Conservation (phyloP, 2,888 invertebrate genomes). For the Parascotia fuliginaria region DNA sequence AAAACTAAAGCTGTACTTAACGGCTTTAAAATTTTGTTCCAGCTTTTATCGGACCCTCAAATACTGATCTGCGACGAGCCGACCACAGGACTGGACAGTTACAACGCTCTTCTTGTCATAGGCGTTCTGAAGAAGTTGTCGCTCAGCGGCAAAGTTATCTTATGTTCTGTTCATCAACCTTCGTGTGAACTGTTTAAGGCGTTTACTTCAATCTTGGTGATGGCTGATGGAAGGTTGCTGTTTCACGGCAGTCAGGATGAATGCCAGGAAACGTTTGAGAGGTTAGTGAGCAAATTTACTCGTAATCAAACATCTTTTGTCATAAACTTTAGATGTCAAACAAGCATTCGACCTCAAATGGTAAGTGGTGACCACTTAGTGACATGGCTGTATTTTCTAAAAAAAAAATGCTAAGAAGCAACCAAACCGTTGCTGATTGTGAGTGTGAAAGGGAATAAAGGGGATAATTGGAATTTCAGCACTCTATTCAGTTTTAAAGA, state of each 20-base stretch:
- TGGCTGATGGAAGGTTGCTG: constrained; percentile 91
- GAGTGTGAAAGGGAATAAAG: too few species aligned
- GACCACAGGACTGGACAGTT: constrained; percentile 96
- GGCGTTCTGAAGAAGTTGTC: constrained; percentile 88
- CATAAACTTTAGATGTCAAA: too few species aligned
- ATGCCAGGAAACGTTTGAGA: constrained; percentile 88
- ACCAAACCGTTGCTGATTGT: too few species aligned
- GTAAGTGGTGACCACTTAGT: too few species aligned
- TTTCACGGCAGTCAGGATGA: constrained; percentile 90
- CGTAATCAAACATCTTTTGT: too few species aligned
- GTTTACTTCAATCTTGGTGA: constrained; percentile 90
- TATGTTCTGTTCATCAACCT: constrained; percentile 96
- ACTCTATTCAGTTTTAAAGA: too few species aligned
- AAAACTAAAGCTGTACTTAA: too few species aligned
- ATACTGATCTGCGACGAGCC: constrained; percentile 97
- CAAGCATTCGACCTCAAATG: too few species aligned
- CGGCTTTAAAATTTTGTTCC: too few species aligned
- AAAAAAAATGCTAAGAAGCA: too few species aligned
- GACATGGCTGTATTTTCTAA: too few species aligned
- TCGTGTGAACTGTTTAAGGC: constrained; percentile 93
- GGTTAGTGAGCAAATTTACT: constrained; percentile 69
- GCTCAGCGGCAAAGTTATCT: constrained; percentile 88
- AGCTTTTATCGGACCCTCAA: constrained; percentile 94
- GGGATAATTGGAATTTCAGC: too few species aligned
- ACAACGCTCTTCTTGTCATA: constrained; percentile 92